Evolutionary conservation across 2,113 vertebrate species (phyloP), one percentile per base, ranked within the genome.

Genomic region (Montifringilla adamsi): DNA sequence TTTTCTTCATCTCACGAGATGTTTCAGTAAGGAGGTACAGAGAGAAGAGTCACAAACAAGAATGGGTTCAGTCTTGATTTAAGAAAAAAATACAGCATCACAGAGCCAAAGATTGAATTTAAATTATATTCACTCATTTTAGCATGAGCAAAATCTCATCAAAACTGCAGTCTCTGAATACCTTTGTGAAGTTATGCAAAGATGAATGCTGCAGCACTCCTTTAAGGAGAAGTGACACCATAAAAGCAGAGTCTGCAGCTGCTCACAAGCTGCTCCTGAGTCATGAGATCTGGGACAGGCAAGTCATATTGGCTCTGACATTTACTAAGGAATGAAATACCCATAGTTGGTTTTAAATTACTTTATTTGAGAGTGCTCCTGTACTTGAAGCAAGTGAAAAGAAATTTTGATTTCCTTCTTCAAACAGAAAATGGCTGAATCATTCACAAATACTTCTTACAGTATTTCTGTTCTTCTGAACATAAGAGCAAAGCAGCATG

Each of bases 241-340:
- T 52, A 87, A 87, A 79, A 94, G 77, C 92, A 88, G 89, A 95
- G 66, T 59, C 93, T 84, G 66, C 60, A 95, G 89, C 69, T 88
- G 68, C 70, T 95, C 85, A 73, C 52, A 41, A 78, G 72, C 73
- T 89, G 60, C 77, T 89, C 78, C 76, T 90, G 84, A 97, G 73
- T 93, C 94, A 90, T 77, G 81, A 94, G 76, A 94, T 81, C 94
- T 95, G 75, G 84, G 67, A 73, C 11, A 94, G 46, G 50, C 50
- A 93, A 95, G 79, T 93, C 91, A 83, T 68, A 95, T 78, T 87
- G 63, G 58, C 76, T 87, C 64, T 95, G 91, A 96, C 92, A 95
- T 96, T 95, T 94, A 89, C 64, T 37, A 79, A 75, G 67, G 73
- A 96, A 92, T 87, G 31, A 96, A 92, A 93, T 86, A 94, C 56